Evolutionary conservation across 1,140 invertebrate species (phyloP).

Genomic region (Philopotamus ludificatus): DNA sequence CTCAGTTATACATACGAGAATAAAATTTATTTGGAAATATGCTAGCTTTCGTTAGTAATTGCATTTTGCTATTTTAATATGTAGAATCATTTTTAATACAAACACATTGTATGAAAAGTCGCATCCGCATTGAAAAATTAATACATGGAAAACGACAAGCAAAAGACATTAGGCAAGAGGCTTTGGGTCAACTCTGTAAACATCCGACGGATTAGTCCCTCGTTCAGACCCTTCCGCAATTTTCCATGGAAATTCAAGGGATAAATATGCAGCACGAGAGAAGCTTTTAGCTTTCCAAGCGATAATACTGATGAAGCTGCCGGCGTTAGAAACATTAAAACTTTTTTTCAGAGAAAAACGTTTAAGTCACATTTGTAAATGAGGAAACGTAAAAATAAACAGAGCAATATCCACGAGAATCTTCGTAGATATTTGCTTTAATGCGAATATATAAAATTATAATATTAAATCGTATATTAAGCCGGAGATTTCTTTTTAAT

Average conservation of each 20-base stretch:
- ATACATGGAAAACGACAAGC: slow-evolving; percentile 10
- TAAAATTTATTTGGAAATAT: no score
- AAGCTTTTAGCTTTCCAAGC: slow-evolving; percentile 12
- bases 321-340: neutral
- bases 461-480: no score
- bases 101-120: no score
- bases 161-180: slow-evolving; percentile 12
- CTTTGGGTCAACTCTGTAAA: slow-evolving; percentile 2
- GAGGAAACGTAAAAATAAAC: no score
- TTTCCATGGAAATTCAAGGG: slow-evolving; percentile 12
- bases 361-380: neutral
- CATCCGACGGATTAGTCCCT: slow-evolving; percentile 7
- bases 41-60: no score
- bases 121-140: neutral
- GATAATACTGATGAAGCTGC: neutral
- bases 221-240: slow-evolving; percentile 10
- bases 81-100: no score
- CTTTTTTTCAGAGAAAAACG: neutral
- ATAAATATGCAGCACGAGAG: slow-evolving; percentile 8
- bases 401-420: no score
- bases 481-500: no score
- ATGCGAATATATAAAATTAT: no score
- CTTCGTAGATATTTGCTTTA: no score
- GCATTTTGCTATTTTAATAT: no score
- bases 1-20: no score